A percentile compares a stretch with the other conserved stretches of the same genome.
phyloP scores from a whole-genome alignment of 35 echinoderm and acorn worm species.

The Anneissia japonica region DNA sequence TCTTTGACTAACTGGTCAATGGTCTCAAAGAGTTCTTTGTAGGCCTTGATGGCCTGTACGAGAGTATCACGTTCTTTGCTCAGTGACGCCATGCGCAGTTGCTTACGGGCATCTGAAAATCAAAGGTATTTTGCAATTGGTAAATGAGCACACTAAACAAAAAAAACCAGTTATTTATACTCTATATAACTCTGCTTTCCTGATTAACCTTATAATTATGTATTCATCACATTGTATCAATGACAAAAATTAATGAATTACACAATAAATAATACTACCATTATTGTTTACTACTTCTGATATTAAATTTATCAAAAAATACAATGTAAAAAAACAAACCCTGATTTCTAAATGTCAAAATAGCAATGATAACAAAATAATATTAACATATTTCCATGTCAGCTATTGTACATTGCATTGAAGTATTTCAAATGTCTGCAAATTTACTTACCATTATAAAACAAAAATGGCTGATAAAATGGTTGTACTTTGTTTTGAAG shows the following conservation, averaged over 20 bases:
- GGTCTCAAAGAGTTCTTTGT: conserved; percentile 64
- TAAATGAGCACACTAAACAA: background rate
- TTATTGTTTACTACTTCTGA: too few species aligned
- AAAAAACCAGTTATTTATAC: too few species aligned
- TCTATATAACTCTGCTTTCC: background rate
- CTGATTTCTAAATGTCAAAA: too few species aligned
- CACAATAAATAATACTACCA: too few species aligned
- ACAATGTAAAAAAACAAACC: too few species aligned
- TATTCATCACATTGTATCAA: too few species aligned
- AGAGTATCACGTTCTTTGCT: conserved; percentile 78
- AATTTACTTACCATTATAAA: conserved; percentile 93
- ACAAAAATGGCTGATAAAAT: conserved; percentile 74
- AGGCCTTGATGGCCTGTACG: conserved; percentile 38
- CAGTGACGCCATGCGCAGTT: conserved; percentile 66
- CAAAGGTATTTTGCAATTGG: background rate
- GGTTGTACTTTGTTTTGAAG: conserved; percentile 32
- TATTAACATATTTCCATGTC: too few species aligned
- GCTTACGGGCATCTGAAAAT: conserved; percentile 89
- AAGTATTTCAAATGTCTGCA: too few species aligned
- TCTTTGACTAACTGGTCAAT: conserved; percentile 9
- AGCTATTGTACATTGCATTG: too few species aligned
- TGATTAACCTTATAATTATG: background rate
- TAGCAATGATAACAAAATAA: too few species aligned
- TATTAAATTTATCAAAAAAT: too few species aligned
- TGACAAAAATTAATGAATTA: too few species aligned